phyloP scores from a whole-genome alignment of 2,888 invertebrate genomes.

The Drosophila suboccidentalis region DNA sequence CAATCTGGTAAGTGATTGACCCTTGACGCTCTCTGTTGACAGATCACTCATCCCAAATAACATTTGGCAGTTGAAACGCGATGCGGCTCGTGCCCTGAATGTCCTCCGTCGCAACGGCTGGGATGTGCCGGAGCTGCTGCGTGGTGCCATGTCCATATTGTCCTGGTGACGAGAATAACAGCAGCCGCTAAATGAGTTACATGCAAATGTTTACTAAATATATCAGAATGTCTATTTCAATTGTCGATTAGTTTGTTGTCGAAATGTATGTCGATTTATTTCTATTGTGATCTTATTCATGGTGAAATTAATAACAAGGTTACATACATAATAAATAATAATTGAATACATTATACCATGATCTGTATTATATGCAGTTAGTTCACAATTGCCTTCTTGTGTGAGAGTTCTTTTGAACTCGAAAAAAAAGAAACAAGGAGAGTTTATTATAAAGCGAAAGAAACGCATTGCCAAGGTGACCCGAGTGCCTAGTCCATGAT shows the following conservation, averaged over 20 bases:
- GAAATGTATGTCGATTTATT: background rate
- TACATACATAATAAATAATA: background rate
- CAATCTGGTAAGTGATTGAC: conserved; percentile 58
- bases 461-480: no score
- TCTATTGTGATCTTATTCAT: background rate
- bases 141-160: conserved; percentile 47
- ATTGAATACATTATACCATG: no score
- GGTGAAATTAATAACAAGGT: background rate
- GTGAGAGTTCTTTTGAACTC: no score
- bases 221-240: conserved; percentile 42
- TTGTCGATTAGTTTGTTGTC: background rate
- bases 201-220: conserved; percentile 40
- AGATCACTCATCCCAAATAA: background rate
- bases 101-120: conserved; percentile 65
- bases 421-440: no score
- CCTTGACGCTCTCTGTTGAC: background rate
- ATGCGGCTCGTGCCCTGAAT: conserved; percentile 53
- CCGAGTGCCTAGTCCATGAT: no score
- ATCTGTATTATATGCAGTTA: no score
- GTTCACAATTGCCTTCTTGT: no score
- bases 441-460: no score
- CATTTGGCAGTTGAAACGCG: conserved; percentile 51
- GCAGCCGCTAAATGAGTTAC: conserved; percentile 3
- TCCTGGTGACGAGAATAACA: conserved; percentile 47
- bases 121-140: conserved; percentile 57